Conservation (phyloP, 2,888 invertebrate genomes). For the Tenodera sinensis region DNA sequence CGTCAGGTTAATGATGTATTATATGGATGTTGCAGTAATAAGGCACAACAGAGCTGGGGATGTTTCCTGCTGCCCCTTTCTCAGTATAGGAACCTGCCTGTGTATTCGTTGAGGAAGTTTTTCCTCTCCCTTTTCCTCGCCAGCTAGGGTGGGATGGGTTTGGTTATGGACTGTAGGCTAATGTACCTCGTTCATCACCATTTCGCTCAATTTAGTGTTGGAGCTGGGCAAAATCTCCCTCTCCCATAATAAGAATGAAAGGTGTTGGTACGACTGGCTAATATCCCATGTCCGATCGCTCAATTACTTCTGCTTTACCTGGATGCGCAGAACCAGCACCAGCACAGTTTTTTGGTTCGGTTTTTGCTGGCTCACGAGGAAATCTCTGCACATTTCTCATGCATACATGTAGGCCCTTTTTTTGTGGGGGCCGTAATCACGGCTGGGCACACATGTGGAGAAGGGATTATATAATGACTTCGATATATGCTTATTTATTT, state of each 20-base stretch:
- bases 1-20: constrained; percentile 20
- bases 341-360: background rate
- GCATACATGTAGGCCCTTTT: background rate
- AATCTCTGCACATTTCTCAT: background rate
- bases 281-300: constrained; percentile 23
- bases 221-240: background rate
- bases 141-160: background rate
- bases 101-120: constrained; percentile 8
- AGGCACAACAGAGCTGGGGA: background rate
- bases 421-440: background rate
- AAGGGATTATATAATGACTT: background rate
- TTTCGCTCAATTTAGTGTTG: constrained; percentile 27
- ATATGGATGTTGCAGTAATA: constrained; percentile 11
- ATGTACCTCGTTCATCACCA: constrained; percentile 29
- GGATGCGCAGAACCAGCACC: background rate
- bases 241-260: constrained; percentile 26
- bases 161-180: constrained; percentile 23
- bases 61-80: background rate
- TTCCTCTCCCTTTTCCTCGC: background rate
- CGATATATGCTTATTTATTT: background rate
- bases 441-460: background rate
- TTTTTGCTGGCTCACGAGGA: background rate
- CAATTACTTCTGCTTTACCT: constrained; percentile 26
- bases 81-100: background rate
- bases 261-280: constrained; percentile 5